Conservation (phyloP, 2,888 invertebrate genomes). For the Mechanitis mazaeus region DNA sequence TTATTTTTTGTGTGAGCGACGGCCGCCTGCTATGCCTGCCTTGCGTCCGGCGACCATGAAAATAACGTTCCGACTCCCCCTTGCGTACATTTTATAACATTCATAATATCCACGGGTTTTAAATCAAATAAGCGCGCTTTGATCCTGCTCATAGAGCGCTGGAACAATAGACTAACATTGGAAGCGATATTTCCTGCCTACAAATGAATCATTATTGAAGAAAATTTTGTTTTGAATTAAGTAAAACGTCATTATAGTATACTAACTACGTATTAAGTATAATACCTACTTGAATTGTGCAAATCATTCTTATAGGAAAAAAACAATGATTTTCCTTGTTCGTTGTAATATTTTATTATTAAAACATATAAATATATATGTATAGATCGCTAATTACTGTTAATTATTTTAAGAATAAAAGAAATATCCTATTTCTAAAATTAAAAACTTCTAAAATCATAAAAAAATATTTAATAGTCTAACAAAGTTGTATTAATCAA, state of each 20-base stretch:
- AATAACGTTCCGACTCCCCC: slow-evolving; percentile 52
- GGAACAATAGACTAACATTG: too few species aligned
- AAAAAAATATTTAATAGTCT: too few species aligned
- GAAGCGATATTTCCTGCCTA: not conserved
- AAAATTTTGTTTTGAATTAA: not conserved
- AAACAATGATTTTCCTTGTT: slow-evolving; percentile 13
- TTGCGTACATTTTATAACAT: slow-evolving; percentile 34
- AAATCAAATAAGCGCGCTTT: slow-evolving; percentile 13
- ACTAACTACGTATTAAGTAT: too few species aligned
- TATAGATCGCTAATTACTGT: too few species aligned
- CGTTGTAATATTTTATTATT: not conserved
- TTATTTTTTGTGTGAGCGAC: slow-evolving; percentile 64
- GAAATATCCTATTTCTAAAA: too few species aligned
- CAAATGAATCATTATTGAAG: slow-evolving; percentile 7
- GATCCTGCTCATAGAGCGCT: not conserved
- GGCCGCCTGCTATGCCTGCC: slow-evolving; percentile 64
- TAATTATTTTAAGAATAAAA: too few species aligned
- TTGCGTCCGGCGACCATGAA: slow-evolving; percentile 68
- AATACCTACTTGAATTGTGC: slow-evolving; percentile 3
- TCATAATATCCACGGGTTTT: slow-evolving; percentile 28
- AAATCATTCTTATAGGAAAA: slow-evolving; percentile 17
- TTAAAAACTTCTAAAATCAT: too few species aligned
- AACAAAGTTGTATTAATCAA: too few species aligned
- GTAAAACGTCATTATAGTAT: not conserved
- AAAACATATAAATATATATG: too few species aligned